phyloP scores from a whole-genome alignment of 2,888 invertebrate genomes.

The Brenthis ino region DNA sequence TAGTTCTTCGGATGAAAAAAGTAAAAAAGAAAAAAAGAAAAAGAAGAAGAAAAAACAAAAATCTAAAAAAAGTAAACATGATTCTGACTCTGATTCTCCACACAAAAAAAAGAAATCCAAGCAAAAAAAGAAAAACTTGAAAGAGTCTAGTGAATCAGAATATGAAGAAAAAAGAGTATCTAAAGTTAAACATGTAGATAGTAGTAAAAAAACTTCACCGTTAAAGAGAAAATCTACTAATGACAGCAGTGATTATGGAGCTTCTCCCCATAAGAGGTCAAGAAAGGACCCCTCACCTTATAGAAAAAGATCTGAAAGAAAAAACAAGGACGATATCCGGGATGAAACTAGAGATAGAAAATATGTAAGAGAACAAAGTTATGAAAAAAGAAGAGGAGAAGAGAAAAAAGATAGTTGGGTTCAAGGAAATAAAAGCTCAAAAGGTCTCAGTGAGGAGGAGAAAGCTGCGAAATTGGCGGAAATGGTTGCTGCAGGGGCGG shows the following conservation, averaged over 20 bases:
- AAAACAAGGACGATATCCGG: slow-evolving; percentile 14
- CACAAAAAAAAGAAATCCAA: slow-evolving; percentile 49
- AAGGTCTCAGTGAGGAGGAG: slow-evolving; percentile 71
- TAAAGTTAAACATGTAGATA: no score
- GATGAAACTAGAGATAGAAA: slow-evolving; percentile 39
- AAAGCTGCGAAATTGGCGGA: slow-evolving; percentile 83
- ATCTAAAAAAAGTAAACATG: slow-evolving; percentile 44
- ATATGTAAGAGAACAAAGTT: slow-evolving; percentile 17
- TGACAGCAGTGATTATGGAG: slow-evolving; percentile 43
- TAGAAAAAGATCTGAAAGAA: slow-evolving; percentile 23
- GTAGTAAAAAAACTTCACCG: slow-evolving; percentile 36
- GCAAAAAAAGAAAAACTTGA: slow-evolving; percentile 34
- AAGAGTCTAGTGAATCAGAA: slow-evolving; percentile 22
- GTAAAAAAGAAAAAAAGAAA: slow-evolving; percentile 59
- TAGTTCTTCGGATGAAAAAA: slow-evolving; percentile 50
- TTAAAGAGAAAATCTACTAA: slow-evolving; percentile 42
- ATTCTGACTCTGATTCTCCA: slow-evolving; percentile 34
- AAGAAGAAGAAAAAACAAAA: slow-evolving; percentile 54
- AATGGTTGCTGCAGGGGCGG: slow-evolving; percentile 92
- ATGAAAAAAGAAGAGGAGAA: slow-evolving; percentile 46
- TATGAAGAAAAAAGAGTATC: slow-evolving; percentile 32
- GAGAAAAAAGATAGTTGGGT: slow-evolving; percentile 41
- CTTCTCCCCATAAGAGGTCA: slow-evolving; percentile 41
- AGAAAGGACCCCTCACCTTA: slow-evolving; percentile 25
- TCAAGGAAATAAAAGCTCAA: slow-evolving; percentile 38